These are phyloP conservation scores for Aricia agestis DNA, from an alignment of 1,140 invertebrate species.

Conservation along the genomic window DNA sequence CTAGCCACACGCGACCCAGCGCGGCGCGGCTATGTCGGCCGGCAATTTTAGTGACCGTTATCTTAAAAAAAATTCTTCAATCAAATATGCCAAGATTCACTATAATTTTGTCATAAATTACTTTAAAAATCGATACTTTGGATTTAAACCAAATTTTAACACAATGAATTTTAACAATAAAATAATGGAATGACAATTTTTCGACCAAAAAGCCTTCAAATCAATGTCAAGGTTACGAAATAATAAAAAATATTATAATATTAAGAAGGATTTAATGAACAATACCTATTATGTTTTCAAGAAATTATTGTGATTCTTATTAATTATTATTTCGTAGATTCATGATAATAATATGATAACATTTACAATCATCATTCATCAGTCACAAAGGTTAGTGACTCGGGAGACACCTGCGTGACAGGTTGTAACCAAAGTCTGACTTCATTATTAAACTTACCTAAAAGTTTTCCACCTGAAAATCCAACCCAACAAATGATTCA, in stretches of 20 bases:
- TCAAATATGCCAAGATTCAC: too few relatives aligned
- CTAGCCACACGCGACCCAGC: too few relatives aligned
- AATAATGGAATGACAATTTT: not conserved
- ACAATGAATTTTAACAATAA: not conserved
- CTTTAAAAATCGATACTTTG: too few relatives aligned
- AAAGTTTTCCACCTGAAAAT: slow-evolving; percentile 26
- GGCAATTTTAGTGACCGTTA: too few relatives aligned
- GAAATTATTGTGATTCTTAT: too few relatives aligned
- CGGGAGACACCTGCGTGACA: slow-evolving; percentile 70
- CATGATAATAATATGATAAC: not conserved
- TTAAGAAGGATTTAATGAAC: too few relatives aligned
- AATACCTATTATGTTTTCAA: too few relatives aligned
- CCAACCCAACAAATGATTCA: slow-evolving; percentile 30
- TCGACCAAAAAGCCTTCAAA: not conserved
- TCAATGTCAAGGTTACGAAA: not conserved
- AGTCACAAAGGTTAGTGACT: slow-evolving; percentile 61
- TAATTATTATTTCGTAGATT: not conserved
- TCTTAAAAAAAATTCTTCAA: too few relatives aligned
- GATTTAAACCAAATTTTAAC: not conserved
- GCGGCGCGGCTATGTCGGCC: too few relatives aligned
- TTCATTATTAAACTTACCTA: slow-evolving; percentile 53
- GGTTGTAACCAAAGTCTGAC: slow-evolving; percentile 55
- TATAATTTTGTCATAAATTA: too few relatives aligned
- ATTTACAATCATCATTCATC: not conserved
- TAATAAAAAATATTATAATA: not conserved